A percentile compares a stretch with the other conserved stretches of the same genome.
Evolutionary conservation across 1,140 invertebrate genomes (phyloP).

Genomic region (Zaprionus ghesquierei): DNA sequence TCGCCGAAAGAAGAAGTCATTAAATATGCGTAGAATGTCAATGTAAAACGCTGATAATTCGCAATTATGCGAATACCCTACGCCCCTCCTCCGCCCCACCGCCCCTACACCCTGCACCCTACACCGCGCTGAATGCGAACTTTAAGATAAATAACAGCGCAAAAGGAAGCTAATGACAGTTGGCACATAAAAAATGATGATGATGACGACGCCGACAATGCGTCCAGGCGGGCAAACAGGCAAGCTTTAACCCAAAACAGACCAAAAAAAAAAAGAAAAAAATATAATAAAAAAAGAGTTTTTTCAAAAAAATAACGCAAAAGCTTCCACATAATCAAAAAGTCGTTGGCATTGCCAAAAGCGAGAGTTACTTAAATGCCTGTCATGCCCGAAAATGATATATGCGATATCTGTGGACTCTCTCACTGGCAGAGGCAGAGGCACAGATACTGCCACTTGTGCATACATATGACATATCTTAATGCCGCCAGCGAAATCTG

Average conservation of each 20-base stretch:
- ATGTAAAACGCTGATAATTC: slow-evolving; percentile 74
- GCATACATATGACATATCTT: slow-evolving; percentile 1
- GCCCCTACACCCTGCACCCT: too few species aligned
- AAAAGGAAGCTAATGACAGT: slow-evolving; percentile 76
- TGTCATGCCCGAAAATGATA: slow-evolving; percentile 43
- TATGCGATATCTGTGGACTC: slow-evolving; percentile 2
- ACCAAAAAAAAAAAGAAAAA: not conserved
- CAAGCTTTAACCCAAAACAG: not conserved
- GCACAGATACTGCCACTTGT: not conserved
- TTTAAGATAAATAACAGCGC: slow-evolving; percentile 72
- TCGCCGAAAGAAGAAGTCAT: slow-evolving; percentile 61
- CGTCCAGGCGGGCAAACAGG: not conserved
- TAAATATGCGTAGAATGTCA: slow-evolving; percentile 74
- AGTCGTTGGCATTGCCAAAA: slow-evolving; percentile 58
- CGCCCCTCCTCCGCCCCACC: not conserved
- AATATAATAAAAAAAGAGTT: not conserved
- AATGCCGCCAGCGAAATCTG: slow-evolving; percentile 12
- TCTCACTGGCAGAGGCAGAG: not conserved
- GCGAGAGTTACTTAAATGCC: slow-evolving; percentile 48
- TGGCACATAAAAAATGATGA: slow-evolving; percentile 71
- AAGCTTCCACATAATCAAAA: slow-evolving; percentile 55
- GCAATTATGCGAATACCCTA: slow-evolving; percentile 56
- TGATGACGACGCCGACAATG: slow-evolving; percentile 60
- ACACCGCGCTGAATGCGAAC: slow-evolving; percentile 19
- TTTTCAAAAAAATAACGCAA: slow-evolving; percentile 21